Evolutionary conservation across 92 coral and sea anemone species (phyloP).

Genomic region (Porites cylindrica): DNA sequence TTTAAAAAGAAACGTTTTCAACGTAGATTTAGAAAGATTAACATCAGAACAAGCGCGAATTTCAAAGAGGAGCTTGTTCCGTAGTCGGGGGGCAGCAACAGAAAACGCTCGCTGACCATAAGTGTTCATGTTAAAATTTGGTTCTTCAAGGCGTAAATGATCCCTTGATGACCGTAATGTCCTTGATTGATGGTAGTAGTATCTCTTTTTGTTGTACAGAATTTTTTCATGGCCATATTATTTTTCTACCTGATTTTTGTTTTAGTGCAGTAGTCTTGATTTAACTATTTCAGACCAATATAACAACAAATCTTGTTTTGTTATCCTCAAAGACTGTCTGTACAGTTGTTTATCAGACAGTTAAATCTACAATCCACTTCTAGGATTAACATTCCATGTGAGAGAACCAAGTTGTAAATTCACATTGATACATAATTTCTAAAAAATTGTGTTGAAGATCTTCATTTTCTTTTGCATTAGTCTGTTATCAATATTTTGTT

Average conservation of each 20-base stretch:
- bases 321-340: slow-evolving; percentile 9
- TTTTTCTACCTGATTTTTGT: neutral
- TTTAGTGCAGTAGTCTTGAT: neutral
- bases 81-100: no score
- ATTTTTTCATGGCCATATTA: neutral
- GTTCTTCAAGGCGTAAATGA: no score
- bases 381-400: slow-evolving; percentile 21
- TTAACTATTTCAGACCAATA: neutral
- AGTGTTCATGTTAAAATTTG: no score
- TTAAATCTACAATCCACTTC: slow-evolving; percentile 18
- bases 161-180: no score
- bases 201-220: neutral
- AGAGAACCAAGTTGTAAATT: neutral
- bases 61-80: no score
- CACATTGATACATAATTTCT: neutral
- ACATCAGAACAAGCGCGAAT: no score
- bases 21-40: no score
- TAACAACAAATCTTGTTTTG: neutral
- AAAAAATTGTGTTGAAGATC: neutral
- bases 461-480: neutral
- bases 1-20: no score
- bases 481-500: neutral
- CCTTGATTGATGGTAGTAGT: no score
- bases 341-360: slow-evolving; percentile 1
- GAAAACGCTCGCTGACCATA: no score